Percentiles rank a stretch among this genome's conserved stretches.
Evolutionary conservation across 2,888 invertebrate genomes (phyloP).

Genomic region (Sminthurinus aureus): DNA sequence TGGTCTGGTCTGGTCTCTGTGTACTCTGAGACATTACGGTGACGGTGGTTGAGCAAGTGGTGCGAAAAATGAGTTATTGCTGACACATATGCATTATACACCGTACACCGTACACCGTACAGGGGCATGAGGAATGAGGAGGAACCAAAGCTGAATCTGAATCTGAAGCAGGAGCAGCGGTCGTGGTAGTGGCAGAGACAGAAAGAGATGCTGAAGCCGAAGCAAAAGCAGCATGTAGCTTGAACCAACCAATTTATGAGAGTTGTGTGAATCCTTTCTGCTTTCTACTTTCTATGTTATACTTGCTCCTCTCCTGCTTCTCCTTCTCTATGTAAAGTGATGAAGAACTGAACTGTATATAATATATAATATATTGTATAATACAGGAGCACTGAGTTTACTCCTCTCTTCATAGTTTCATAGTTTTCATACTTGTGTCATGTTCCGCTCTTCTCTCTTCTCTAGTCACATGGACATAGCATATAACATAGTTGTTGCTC

Average conservation of each 20-base stretch:
- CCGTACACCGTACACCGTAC: too few relatives aligned
- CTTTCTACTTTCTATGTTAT: conserved; percentile 30
- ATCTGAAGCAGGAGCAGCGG: not conserved
- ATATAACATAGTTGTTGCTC: too few relatives aligned
- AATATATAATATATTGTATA: too few relatives aligned
- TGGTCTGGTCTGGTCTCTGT: too few relatives aligned
- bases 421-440: too few relatives aligned
- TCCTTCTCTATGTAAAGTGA: not conserved
- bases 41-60: conserved; percentile 36
- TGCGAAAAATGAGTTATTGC: conserved; percentile 37
- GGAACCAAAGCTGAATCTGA: not conserved
- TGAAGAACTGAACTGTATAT: too few relatives aligned
- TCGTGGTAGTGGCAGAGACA: not conserved
- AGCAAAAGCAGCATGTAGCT: conserved; percentile 15
- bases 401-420: not conserved
- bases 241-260: conserved; percentile 37
- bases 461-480: too few relatives aligned
- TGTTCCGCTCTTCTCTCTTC: too few relatives aligned
- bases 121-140: too few relatives aligned
- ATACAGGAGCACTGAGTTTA: not conserved
- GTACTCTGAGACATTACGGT: not conserved
- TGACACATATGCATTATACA: conserved; percentile 24
- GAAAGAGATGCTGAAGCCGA: not conserved
- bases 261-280: conserved; percentile 13
- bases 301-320: conserved; percentile 20